Evolutionary conservation across 1,140 invertebrate species (phyloP), one percentile per base, ranked within the genome.

Genomic region (Heterodera schachtii): DNA sequence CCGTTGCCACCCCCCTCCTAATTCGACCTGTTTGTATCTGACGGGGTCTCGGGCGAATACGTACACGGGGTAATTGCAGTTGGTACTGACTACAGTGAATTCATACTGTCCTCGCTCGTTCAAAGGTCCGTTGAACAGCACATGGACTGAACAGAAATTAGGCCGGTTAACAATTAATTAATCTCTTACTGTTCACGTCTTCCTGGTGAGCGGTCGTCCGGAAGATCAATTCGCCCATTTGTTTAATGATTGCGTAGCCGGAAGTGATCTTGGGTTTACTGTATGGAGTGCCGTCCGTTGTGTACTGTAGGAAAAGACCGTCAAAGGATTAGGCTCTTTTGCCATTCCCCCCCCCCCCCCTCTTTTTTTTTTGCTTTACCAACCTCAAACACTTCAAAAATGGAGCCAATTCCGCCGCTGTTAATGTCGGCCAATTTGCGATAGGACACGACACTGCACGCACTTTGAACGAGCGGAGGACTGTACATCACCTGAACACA

Each of bases 201-300:
- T 90, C 88, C 73, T 89, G 84, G 75, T 87, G 86, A n/a, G 84
- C 87, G 41, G 84, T 90, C 3, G 89, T 89, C 46, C 87, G 75
- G 86, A 87, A 90, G 78, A 89, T 87, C 49, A 89, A 80, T 78
- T 89, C 89, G 77, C 88, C 88, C 67, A 80, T 82, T 77, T 85
- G 81, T 74, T 90, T 89, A 4, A 89, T 57, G 69, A 89, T 87
- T 13, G 87, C 89, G 66, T 90, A 89, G 41, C 88, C 88, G 52
- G 86, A 88, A 16, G 85, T 88, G 43, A 89, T 89, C 70, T 86
- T 89, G 60, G 88, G 89, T 69, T 90, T 89, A 64, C 85, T 87
- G 67, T 88, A 89, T 31, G 88, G 88, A 52, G 88, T 90, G 19
- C 89, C 88, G 67, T 90, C 88, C 46, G 89, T 90, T 16, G 88